Percentiles rank a stretch among this genome's conserved stretches.
Conservation (phyloP, 2,113 vertebrate genomes). For the Plecturocebus donacophilus region DNA sequence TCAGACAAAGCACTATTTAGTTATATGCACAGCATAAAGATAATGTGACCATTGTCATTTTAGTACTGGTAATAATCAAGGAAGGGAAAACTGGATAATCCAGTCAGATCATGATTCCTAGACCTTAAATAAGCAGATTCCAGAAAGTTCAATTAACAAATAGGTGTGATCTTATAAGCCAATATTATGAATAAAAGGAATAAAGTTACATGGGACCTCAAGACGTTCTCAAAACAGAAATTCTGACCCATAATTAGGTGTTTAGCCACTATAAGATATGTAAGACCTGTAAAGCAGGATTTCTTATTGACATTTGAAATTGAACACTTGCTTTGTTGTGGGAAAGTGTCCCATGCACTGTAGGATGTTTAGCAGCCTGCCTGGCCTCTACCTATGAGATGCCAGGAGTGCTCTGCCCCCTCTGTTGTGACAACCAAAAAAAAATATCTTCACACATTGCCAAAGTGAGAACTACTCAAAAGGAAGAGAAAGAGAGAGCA, state of each 20-base stretch:
- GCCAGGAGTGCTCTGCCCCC: not conserved
- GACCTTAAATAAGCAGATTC: constrained; percentile 29
- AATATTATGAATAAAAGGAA: constrained; percentile 38
- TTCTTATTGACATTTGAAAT: constrained; percentile 19
- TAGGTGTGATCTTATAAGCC: not conserved
- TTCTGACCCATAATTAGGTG: not conserved
- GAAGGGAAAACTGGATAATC: constrained; percentile 53
- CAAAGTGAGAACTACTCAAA: not conserved
- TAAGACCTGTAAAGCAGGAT: not conserved
- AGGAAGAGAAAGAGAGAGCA: not conserved
- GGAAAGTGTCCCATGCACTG: not conserved
- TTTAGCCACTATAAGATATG: not conserved
- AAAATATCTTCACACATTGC: not conserved
- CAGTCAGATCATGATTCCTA: constrained; percentile 52
- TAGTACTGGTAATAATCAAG: constrained; percentile 37
- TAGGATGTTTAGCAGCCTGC: not conserved
- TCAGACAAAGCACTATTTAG: constrained; percentile 52
- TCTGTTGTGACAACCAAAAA: constrained; percentile 14
- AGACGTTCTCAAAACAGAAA: constrained; percentile 10
- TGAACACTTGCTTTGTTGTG: not conserved
- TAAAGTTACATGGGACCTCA: constrained; percentile 1
- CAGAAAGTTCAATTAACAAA: constrained; percentile 50
- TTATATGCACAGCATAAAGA: constrained; percentile 32
- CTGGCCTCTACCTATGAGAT: not conserved
- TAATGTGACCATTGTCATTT: constrained; percentile 63